A percentile compares a stretch with the other conserved stretches of the same genome.
Evolutionary conservation across 92 coral and sea anemone species (phyloP).

Genomic region (Pocillopora meandrina): DNA sequence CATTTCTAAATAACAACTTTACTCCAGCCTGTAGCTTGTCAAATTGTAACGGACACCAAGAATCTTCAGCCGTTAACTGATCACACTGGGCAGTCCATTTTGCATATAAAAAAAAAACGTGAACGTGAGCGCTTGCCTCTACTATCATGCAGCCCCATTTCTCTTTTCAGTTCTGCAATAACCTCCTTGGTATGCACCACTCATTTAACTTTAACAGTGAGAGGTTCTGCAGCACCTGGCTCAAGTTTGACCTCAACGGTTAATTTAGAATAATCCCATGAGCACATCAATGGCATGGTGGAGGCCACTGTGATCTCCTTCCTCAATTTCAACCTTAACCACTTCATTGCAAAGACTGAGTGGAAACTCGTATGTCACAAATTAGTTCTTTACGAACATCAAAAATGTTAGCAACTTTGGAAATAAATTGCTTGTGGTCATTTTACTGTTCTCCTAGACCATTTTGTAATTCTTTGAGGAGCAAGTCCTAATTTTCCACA

Average conservation of each 20-base stretch:
- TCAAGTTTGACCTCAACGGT: constrained; percentile 45
- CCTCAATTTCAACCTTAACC: constrained; percentile 52
- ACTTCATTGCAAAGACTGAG: constrained; percentile 26
- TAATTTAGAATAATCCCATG: constrained; percentile 34
- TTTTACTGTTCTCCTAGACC: constrained; percentile 54
- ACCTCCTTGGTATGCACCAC: constrained; percentile 24
- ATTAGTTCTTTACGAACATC: constrained; percentile 47
- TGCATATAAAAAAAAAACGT: constrained; percentile 31
- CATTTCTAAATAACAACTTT: constrained; percentile 38
- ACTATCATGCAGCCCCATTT: constrained; percentile 64
- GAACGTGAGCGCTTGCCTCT: constrained; percentile 44
- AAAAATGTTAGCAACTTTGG: constrained; percentile 57
- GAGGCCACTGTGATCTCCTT: constrained; percentile 51
- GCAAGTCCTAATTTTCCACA: constrained; percentile 57
- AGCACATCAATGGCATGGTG: constrained; percentile 56
- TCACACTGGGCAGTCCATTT: constrained; percentile 55
- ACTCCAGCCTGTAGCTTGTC: constrained; percentile 57
- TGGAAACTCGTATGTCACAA: constrained; percentile 60
- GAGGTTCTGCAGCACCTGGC: constrained; percentile 25
- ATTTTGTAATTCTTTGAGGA: constrained; percentile 56
- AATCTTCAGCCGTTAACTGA: constrained; percentile 52
- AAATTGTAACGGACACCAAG: constrained; percentile 53
- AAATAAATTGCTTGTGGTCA: constrained; percentile 53
- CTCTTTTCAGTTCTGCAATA: constrained; percentile 31
- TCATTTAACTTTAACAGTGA: constrained; percentile 14